Percentiles rank a stretch among this genome's conserved stretches.
These are phyloP conservation scores for Leptonema lineaticorne DNA, from an alignment of 1,140 invertebrate genomes.

Conservation along the genomic window DNA sequence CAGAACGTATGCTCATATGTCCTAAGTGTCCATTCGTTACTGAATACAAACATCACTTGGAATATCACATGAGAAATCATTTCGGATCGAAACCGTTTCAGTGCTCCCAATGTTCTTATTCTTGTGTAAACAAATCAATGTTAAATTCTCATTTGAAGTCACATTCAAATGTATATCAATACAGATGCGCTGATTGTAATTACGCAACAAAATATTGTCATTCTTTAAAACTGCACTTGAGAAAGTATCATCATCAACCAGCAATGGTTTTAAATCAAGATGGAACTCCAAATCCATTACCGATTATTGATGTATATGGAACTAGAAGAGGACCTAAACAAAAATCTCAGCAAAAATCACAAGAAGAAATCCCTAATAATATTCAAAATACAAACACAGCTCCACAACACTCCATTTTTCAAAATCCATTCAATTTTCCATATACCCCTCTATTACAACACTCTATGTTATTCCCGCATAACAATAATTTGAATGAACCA, in stretches of 20 bases:
- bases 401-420: conserved; percentile 49
- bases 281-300: conserved; percentile 80
- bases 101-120: conserved; percentile 88
- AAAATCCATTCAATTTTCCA: conserved; percentile 50
- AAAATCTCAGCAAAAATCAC: conserved; percentile 52
- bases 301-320: conserved; percentile 89
- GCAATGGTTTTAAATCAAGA: conserved; percentile 85
- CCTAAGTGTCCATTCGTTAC: conserved; percentile 95
- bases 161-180: conserved; percentile 96
- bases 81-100: conserved; percentile 95
- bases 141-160: conserved; percentile 98
- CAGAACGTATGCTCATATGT: conserved; percentile 89
- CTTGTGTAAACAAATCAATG: conserved; percentile 99
- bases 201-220: conserved; percentile 99
- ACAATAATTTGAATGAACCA: conserved; percentile 46
- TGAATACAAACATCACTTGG: conserved; percentile 97
- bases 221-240: conserved; percentile 91
- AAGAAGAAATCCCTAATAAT: conserved; percentile 43
- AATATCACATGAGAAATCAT: conserved; percentile 96
- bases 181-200: conserved; percentile 90
- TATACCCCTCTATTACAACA: conserved; percentile 52
- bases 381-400: conserved; percentile 40
- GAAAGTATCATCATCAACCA: conserved; percentile 88
- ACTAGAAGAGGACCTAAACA: conserved; percentile 81
- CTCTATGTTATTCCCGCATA: conserved; percentile 52